Percentiles rank a stretch among this genome's conserved stretches.
Conservation (phyloP, 2,113 vertebrate genomes). For the Pyrgilauda ruficollis region DNA sequence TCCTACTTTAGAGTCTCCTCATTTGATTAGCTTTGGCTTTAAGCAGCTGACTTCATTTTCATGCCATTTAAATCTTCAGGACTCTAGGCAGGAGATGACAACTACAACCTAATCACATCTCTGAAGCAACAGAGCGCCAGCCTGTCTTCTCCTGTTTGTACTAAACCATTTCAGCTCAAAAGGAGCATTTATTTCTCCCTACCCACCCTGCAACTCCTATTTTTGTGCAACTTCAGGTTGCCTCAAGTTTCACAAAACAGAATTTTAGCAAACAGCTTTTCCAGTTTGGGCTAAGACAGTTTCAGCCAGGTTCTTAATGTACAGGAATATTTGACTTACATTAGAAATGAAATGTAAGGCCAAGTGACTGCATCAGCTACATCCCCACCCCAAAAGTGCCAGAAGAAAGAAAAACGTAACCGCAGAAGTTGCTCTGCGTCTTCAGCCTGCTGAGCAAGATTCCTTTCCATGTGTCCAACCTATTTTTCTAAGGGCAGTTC, state of each 20-base stretch:
- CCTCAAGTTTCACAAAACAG: neutral
- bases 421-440: slow-evolving; percentile 43
- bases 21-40: slow-evolving; percentile 36
- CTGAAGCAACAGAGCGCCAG: neutral
- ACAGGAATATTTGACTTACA: neutral
- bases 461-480: slow-evolving; percentile 59
- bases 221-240: neutral
- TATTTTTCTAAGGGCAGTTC: slow-evolving; percentile 65
- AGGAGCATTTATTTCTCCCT: neutral
- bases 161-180: neutral
- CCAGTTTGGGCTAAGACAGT: neutral
- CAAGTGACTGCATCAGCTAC: neutral
- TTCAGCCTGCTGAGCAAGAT: slow-evolving; percentile 69
- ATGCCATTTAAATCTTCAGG: neutral
- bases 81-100: neutral
- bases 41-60: slow-evolving; percentile 10
- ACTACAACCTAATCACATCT: neutral
- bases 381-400: slow-evolving; percentile 60
- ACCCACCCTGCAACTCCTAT: neutral
- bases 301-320: neutral
- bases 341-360: neutral
- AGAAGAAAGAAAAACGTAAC: slow-evolving; percentile 50
- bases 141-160: neutral
- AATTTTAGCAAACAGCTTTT: neutral
- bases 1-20: neutral